Conservation (phyloP, 2,113 vertebrate species). For the Origma solitaria region DNA sequence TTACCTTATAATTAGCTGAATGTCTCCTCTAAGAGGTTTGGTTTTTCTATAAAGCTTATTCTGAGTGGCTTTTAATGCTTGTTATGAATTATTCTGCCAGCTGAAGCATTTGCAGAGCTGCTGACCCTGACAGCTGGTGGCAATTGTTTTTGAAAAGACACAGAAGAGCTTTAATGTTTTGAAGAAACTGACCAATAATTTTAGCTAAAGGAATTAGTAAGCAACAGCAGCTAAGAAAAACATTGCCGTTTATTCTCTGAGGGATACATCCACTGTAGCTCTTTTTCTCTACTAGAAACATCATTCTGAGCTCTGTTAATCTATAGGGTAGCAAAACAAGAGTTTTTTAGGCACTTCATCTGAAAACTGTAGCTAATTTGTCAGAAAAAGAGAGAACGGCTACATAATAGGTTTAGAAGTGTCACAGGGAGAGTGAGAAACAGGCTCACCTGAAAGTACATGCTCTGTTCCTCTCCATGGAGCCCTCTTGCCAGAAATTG, state of each 20-base stretch:
- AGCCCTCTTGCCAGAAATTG: neutral
- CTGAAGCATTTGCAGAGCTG: constrained; percentile 32
- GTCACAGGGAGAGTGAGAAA: neutral
- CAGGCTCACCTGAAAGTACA: neutral
- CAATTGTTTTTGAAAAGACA: constrained; percentile 25
- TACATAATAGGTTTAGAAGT: neutral
- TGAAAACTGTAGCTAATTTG: neutral
- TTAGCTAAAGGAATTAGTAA: constrained; percentile 1
- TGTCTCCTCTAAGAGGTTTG: constrained; percentile 5
- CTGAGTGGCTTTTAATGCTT: constrained; percentile 42
- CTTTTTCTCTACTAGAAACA: neutral
- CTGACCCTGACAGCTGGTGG: neutral
- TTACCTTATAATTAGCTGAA: constrained; percentile 28
- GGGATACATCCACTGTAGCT: neutral
- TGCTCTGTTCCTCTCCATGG: neutral
- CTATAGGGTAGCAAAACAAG: neutral
- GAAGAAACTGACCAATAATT: neutral
- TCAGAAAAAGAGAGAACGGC: neutral
- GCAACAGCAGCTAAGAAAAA: neutral
- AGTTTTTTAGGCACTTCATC: neutral
- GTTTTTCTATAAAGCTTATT: constrained; percentile 21
- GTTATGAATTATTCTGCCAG: constrained; percentile 30
- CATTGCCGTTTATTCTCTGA: neutral
- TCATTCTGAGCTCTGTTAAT: neutral
- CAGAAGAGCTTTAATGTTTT: constrained; percentile 3